phyloP scores from a whole-genome alignment of 2,113 vertebrate species.

The Xyliphius kryptos region DNA sequence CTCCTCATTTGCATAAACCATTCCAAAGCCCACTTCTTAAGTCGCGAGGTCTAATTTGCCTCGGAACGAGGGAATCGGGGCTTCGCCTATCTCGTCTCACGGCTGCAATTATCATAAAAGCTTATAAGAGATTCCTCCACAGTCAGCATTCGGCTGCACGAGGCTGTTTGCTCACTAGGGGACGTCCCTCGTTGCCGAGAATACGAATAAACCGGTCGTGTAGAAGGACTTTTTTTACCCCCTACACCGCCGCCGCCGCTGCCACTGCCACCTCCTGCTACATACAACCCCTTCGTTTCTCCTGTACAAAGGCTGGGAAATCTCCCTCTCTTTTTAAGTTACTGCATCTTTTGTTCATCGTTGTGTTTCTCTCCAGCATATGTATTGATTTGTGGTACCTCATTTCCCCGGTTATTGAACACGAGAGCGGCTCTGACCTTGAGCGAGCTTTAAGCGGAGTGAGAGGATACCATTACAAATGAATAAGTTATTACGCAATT shows the following conservation, averaged over 20 bases:
- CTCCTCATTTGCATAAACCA: too few relatives aligned
- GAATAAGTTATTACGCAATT: constrained; percentile 35
- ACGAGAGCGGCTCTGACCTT: constrained; percentile 36
- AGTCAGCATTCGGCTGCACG: constrained; percentile 30
- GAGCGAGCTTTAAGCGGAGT: constrained; percentile 17
- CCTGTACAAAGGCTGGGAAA: not conserved
- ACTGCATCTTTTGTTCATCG: not conserved
- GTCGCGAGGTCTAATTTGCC: constrained; percentile 1
- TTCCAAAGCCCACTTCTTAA: too few relatives aligned
- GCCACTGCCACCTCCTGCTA: constrained; percentile 4
- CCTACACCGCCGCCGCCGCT: too few relatives aligned
- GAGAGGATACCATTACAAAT: constrained; percentile 16
- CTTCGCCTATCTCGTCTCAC: constrained; percentile 13
- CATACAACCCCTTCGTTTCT: not conserved
- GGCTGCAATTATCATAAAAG: constrained; percentile 10
- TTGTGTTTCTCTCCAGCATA: constrained; percentile 2
- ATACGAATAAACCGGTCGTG: constrained; percentile 38
- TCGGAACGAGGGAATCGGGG: constrained; percentile 18
- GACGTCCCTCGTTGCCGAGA: constrained; percentile 31
- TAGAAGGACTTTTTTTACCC: not conserved
- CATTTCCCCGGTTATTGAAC: constrained; percentile 31
- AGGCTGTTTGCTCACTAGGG: constrained; percentile 18
- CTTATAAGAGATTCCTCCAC: not conserved
- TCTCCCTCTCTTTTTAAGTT: not conserved
- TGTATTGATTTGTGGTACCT: constrained; percentile 31